phyloP scores from a whole-genome alignment of 2,888 invertebrate genomes.

The Horisme vitalbata region DNA sequence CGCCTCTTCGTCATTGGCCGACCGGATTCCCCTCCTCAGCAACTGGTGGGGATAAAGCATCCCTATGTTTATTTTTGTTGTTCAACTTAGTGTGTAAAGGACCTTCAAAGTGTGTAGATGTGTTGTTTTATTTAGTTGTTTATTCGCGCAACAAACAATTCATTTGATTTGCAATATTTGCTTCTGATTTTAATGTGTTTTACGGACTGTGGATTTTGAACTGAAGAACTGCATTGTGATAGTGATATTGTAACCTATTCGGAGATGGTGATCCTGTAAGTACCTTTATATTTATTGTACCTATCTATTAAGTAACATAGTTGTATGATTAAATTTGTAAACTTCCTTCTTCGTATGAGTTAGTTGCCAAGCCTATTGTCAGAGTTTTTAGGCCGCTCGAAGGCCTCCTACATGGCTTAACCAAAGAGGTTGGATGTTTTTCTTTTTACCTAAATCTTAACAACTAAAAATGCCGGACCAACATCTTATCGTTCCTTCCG shows the following conservation, averaged over 20 bases:
- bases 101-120: constrained; percentile 61
- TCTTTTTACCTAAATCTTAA: too few relatives aligned
- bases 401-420: too few relatives aligned
- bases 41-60: constrained; percentile 63
- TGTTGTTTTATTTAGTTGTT: constrained; percentile 31
- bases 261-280: constrained; percentile 81
- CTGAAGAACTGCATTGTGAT: constrained; percentile 47
- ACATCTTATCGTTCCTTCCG: too few relatives aligned
- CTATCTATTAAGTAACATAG: not conserved
- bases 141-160: constrained; percentile 28
- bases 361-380: too few relatives aligned
- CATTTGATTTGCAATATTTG: constrained; percentile 29
- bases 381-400: too few relatives aligned
- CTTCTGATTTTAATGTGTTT: constrained; percentile 40
- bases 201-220: constrained; percentile 36
- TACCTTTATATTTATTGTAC: constrained; percentile 32
- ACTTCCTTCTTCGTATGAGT: too few relatives aligned
- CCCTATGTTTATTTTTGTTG: constrained; percentile 80
- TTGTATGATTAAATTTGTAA: too few relatives aligned
- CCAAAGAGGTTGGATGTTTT: too few relatives aligned
- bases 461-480: too few relatives aligned
- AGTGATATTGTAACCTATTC: constrained; percentile 48
- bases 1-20: constrained; percentile 50
- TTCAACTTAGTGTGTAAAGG: constrained; percentile 73
- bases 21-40: constrained; percentile 47